Base-by-base conservation (phyloP, 2,888 invertebrate genomes). In the Tuberolachnus salignus region DNA sequence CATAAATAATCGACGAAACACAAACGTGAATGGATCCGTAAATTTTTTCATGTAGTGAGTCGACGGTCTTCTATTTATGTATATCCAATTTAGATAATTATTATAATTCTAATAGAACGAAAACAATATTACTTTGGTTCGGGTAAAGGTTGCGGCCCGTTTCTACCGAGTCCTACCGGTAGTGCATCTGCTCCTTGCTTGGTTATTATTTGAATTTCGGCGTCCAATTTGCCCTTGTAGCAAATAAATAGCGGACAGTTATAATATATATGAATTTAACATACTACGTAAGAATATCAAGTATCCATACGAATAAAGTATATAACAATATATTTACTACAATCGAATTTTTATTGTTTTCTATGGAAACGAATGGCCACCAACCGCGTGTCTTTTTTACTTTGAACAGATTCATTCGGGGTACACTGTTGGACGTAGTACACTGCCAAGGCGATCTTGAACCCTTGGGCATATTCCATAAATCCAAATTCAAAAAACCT, bases 81-180 rank as follows among this genome's bases (percentile, higher is more conserved):
- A 21, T n/a, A 21, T 53, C 14, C 9, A 66, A 66, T 53, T 34
- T 10, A 66, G 8, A 66, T 1, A 51, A 34, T 63, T 59, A 61
- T 49, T 51, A 63, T 72, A 19, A 34, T 34, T 51, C 19, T 8
- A 16, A 11, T 19, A 11, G 10, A 10, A 9, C 19, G 26, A 72
- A 44, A 11, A 44, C 0, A 1, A 0, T 19, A 66, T 63, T 64
- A 92, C 92, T 87, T 86, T 10, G 92, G 92, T 11, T 85, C 84
- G 1, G 90, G 88, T 69, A 93, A 85, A 4, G 89, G 86, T 83
- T 89, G 87, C 0, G 92, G 92, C 3, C 89, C 87, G 78, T 88
- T 86, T 81, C 92, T 87, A 23, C 91, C 92, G 14, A 88, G 83
- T 9, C 92, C 92, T 0, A 87, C 92, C 0, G 92, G 92, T 83